These are phyloP conservation scores for Edolisoma coerulescens DNA, from an alignment of 2,113 vertebrate genomes.

Conservation along the genomic window DNA sequence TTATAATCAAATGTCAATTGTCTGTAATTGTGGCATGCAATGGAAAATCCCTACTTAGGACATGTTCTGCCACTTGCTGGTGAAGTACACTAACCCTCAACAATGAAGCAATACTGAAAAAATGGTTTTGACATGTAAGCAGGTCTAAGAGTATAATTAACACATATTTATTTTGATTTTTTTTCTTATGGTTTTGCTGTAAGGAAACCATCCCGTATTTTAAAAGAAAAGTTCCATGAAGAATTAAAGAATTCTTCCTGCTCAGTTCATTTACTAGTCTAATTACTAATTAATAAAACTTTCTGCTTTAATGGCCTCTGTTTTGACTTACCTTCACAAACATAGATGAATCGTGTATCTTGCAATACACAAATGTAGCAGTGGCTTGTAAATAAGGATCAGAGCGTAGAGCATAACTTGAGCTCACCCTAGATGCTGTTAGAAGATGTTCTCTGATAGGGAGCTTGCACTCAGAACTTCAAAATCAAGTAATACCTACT, in stretches of 20 bases:
- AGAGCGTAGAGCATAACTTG: background rate
- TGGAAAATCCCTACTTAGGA: slow-evolving; percentile 40
- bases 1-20: slow-evolving; percentile 44
- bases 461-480: background rate
- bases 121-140: background rate
- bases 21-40: slow-evolving; percentile 1
- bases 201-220: background rate
- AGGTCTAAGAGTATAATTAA: background rate
- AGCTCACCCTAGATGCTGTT: background rate
- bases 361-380: background rate
- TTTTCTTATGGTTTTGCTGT: background rate
- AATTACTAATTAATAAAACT: background rate
- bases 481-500: background rate
- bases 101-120: background rate
- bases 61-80: background rate
- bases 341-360: background rate
- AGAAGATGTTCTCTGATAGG: background rate
- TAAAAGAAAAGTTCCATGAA: background rate
- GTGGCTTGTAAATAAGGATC: background rate
- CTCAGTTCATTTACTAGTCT: background rate
- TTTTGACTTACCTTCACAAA: background rate
- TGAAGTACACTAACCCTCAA: background rate
- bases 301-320: background rate
- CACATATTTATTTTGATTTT: background rate
- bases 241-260: background rate